These are phyloP conservation scores for Drosophila busckii DNA, from an alignment of 1,140 invertebrate genomes.

Conservation along the genomic window DNA sequence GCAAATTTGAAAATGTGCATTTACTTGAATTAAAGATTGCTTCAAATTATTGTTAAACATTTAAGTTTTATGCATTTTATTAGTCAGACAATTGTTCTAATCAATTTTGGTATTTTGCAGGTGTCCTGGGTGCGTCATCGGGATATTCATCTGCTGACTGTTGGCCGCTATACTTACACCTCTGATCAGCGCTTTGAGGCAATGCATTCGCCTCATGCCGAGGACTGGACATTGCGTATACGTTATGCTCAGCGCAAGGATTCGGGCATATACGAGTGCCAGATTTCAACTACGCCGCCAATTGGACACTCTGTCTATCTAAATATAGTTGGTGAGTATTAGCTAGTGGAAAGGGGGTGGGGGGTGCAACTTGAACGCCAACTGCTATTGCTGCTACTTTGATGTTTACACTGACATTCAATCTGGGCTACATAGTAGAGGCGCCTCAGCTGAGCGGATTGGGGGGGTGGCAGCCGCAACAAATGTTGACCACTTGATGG, in stretches of 20 bases:
- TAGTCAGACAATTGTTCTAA: too few species aligned
- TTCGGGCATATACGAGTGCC: constrained; percentile 91
- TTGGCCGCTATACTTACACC: constrained; percentile 91
- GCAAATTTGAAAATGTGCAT: too few species aligned
- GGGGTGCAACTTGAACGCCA: too few species aligned
- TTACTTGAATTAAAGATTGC: too few species aligned
- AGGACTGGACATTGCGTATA: constrained; percentile 88
- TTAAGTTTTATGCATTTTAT: not conserved
- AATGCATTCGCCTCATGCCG: constrained; percentile 86
- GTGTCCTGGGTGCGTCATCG: constrained; percentile 94
- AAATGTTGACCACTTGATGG: constrained; percentile 58
- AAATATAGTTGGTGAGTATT: constrained; percentile 88
- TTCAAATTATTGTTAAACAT: too few species aligned
- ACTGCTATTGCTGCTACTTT: too few species aligned
- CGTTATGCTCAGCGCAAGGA: constrained; percentile 88
- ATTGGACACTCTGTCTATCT: constrained; percentile 88
- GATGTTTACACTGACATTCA: constrained; percentile 54
- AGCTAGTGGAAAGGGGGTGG: not conserved
- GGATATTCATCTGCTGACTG: constrained; percentile 91
- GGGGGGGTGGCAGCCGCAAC: not conserved
- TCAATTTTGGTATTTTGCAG: constrained; percentile 79
- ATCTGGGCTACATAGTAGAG: constrained; percentile 32
- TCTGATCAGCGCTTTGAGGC: constrained; percentile 91
- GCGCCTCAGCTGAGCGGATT: not conserved
- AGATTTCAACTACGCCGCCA: constrained; percentile 91